Base-by-base conservation (phyloP, 2,113 vertebrate genomes). In the Odobenus rosmarus region DNA sequence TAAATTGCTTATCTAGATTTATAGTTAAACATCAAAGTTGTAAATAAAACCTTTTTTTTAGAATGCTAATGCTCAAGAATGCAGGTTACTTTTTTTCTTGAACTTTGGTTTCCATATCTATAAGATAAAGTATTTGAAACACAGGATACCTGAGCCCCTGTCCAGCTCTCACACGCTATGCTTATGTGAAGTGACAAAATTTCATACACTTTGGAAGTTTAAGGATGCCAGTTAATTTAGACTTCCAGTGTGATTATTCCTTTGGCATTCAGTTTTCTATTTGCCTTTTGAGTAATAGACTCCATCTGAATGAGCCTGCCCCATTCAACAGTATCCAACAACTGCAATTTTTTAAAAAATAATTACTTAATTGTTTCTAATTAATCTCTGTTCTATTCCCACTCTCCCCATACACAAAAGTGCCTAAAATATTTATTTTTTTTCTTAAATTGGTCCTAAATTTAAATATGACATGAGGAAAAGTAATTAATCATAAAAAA, bases 401-500 rank as follows among this genome's bases (percentile, higher is more conserved):
- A 10, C 16, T 81, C 6, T 83, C 28, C 23, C 7, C 15, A 57
- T 61, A 53, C 19, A 91, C 6, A 57, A 12, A 76, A 57, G 4
- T 53, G 18, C 46, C 49, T n/a, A 36, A 88, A 79, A 71, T 88
- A 42, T 12, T 77, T 57, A 31, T 49, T 42, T 42, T 67, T 80
- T 74, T 95, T 55, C 12, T 62, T 14, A 69, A 82, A 49, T 46
- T 79, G 23, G 4, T 31, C 15, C 24, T 95, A 74, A 81, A 61
- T 85, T 67, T 92, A 88, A 94, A 84, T 89, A 84, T 53, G 74
- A 55, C 33, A 64, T 42, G 16, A 86, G 42, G 18, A 42, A 90
- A 55, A 15, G 88, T 67, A 87, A 92, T 84, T 86, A 86, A 71
- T 88, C 95, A 61, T 76, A 76, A 74, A 84, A 51, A 57, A 64